A percentile compares a stretch with the other conserved stretches of the same genome.
These are phyloP conservation scores for Brachyrhaphis roseni DNA, from an alignment of 2,797 vertebrate species.

Conservation along the genomic window DNA sequence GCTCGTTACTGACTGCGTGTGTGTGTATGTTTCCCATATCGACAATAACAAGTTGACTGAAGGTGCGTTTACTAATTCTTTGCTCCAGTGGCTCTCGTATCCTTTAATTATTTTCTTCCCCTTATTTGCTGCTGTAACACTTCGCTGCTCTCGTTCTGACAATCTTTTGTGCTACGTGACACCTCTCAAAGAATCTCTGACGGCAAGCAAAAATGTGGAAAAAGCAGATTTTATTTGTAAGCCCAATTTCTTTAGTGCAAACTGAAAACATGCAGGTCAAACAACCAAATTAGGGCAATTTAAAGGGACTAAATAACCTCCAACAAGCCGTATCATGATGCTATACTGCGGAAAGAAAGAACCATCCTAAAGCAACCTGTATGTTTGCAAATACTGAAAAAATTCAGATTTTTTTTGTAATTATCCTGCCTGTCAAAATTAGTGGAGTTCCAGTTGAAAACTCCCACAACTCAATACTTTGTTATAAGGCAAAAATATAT, in stretches of 20 bases:
- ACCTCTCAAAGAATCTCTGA: slow-evolving; percentile 1
- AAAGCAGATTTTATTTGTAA: neutral
- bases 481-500: neutral
- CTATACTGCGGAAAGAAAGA: neutral
- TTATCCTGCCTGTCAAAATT: neutral
- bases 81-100: slow-evolving; percentile 49
- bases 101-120: slow-evolving; percentile 22
- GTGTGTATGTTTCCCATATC: slow-evolving; percentile 8
- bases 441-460: neutral
- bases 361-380: neutral
- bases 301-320: neutral
- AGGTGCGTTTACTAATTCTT: slow-evolving; percentile 43
- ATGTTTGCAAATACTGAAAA: neutral
- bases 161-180: slow-evolving; percentile 2
- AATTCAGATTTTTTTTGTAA: neutral
- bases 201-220: too few relatives aligned
- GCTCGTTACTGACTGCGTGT: slow-evolving; percentile 1
- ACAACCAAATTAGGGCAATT: neutral
- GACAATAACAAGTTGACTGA: slow-evolving; percentile 26
- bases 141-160: slow-evolving; percentile 28
- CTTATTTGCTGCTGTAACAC: slow-evolving; percentile 22
- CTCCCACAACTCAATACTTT: neutral
- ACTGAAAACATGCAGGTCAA: neutral
- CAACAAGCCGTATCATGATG: neutral
- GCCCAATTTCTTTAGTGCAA: neutral